A percentile compares a stretch with the other conserved stretches of the same genome.
These are phyloP conservation scores for Periophthalmus magnuspinnatus DNA, from an alignment of 2,797 vertebrate species.

Conservation along the genomic window DNA sequence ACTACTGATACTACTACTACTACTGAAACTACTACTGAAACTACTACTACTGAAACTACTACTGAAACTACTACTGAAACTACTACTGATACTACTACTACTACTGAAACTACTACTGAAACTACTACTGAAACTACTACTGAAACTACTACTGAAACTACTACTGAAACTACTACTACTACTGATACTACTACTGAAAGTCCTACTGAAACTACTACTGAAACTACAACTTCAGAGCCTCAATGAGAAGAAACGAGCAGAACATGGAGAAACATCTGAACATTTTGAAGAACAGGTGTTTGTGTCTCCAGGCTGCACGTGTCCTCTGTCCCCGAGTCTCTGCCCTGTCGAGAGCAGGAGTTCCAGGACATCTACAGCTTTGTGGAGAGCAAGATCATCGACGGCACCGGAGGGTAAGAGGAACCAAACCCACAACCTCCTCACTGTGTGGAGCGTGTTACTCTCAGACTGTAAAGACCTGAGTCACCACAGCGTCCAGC, in stretches of 20 bases:
- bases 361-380: slow-evolving; percentile 96
- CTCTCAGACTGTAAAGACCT: too few relatives aligned
- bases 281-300: too few relatives aligned
- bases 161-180: neutral
- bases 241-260: neutral
- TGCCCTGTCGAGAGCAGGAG: slow-evolving; percentile 95
- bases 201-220: neutral
- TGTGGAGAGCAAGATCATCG: slow-evolving; percentile 93
- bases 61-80: neutral
- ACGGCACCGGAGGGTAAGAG: slow-evolving; percentile 92
- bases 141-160: neutral
- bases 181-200: neutral
- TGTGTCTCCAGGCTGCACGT: slow-evolving; percentile 80
- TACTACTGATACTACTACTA: neutral
- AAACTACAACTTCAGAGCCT: neutral
- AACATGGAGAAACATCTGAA: too few relatives aligned
- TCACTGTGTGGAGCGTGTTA: too few relatives aligned
- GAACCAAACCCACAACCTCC: too few relatives aligned
- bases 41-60: neutral
- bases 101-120: neutral
- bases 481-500: too few relatives aligned
- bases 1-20: neutral
- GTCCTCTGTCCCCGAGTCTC: slow-evolving; percentile 88
- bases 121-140: too few relatives aligned
- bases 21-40: neutral